These are phyloP conservation scores for Alexandromys fortis DNA, from an alignment of 2,113 vertebrate genomes.

Conservation along the genomic window DNA sequence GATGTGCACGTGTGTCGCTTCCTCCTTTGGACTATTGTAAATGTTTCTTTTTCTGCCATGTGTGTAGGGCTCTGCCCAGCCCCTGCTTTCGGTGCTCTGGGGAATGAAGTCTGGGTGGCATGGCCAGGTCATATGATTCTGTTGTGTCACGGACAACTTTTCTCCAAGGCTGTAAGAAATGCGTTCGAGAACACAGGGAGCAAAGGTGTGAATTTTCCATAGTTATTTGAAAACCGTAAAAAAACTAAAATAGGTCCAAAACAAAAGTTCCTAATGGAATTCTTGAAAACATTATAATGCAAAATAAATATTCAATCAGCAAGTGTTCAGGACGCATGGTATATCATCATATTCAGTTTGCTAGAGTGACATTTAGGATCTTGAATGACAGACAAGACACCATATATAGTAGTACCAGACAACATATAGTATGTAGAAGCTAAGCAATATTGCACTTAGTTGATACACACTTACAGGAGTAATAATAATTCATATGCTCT, in stretches of 20 bases:
- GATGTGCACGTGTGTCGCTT: neutral
- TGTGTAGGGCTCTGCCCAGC: neutral
- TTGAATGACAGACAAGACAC: constrained; percentile 2
- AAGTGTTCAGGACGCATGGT: neutral
- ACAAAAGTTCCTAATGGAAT: neutral
- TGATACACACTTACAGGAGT: neutral
- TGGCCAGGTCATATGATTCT: neutral
- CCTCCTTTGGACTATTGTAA: neutral
- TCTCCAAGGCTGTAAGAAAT: neutral
- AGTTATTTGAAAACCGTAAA: neutral
- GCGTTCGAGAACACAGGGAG: constrained; percentile 4
- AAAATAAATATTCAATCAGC: neutral
- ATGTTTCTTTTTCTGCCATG: neutral
- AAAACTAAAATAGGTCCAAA: neutral
- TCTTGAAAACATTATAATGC: constrained; percentile 16
- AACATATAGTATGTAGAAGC: neutral
- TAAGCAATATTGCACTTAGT: neutral
- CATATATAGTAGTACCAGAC: neutral
- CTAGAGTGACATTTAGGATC: constrained; percentile 39
- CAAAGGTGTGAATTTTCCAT: constrained; percentile 20
- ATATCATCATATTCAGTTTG: neutral
- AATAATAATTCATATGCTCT: constrained; percentile 33
- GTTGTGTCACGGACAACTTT: neutral
- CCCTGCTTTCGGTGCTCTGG: neutral
- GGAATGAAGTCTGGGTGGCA: neutral